Conservation (phyloP, 2,113 vertebrate genomes). For the Tiliqua scincoides region DNA sequence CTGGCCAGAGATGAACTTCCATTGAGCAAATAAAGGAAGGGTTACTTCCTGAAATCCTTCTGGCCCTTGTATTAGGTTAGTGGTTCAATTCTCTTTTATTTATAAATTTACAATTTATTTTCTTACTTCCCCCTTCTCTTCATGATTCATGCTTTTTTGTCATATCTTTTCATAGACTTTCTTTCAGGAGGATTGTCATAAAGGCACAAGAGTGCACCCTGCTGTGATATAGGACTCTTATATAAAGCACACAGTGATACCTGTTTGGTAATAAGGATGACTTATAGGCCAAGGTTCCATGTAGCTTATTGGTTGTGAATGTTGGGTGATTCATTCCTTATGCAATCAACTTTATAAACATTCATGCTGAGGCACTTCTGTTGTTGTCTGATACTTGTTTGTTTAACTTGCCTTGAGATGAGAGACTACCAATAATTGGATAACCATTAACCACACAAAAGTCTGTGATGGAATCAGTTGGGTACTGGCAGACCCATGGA, state of each 20-base stretch:
- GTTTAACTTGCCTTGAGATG: not conserved
- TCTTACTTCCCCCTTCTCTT: not conserved
- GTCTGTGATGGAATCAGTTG: not conserved
- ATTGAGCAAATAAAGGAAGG: not conserved
- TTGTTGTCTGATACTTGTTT: constrained; percentile 2
- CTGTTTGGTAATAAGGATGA: not conserved
- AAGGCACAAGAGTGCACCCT: not conserved
- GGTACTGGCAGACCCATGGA: not conserved
- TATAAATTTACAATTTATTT: not conserved
- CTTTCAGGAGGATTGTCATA: not conserved
- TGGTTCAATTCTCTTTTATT: no score
- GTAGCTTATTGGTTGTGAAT: constrained; percentile 17
- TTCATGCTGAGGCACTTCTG: not conserved
- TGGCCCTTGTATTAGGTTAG: not conserved
- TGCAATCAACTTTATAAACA: constrained; percentile 14
- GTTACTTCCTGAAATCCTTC: not conserved
- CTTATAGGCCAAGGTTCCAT: constrained; percentile 1
- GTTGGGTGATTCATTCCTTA: constrained; percentile 27
- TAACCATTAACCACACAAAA: not conserved
- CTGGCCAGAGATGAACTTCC: not conserved
- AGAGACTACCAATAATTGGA: not conserved
- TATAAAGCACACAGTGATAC: constrained; percentile 1
- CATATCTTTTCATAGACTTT: not conserved
- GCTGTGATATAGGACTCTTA: not conserved
- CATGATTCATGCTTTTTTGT: not conserved